Evolutionary conservation across 2,888 invertebrate species (phyloP), one percentile per base, ranked within the genome.

Genomic region (Synanthedon myopaeformis): DNA sequence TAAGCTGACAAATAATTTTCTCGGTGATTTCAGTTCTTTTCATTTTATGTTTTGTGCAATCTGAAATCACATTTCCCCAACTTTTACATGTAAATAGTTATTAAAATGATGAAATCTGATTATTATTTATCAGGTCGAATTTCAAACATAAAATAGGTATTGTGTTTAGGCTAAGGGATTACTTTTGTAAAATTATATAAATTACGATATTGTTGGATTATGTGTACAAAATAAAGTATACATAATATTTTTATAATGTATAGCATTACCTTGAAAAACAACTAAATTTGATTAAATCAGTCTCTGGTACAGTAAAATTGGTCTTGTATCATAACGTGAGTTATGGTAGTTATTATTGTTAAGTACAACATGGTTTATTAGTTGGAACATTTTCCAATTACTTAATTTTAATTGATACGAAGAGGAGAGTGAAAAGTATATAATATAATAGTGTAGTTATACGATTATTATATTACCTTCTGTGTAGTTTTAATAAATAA

Each of bases 341-440:
- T 35, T 67, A 51, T 23, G 5, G 71, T 77, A 81, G 79, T 65
- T 35, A 60, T 72, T 82, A 83, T 74, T 75, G 65, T 80, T 85
- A 86, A 86, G 86, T 84, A 86, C 86, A 86, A 86, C 84, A 78
- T 80, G 82, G 82, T 83, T 82, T 72, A 77, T 74, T 62, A 77
- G 78, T 73, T 71, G 70, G 76, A 74, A 73, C 71, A 75, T 42
- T 17, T 50, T 74, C 23, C 74, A 71, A 72, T 76, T 71, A 76
- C 81, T 75, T 71, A 70, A 67, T 76, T 80, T 75, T 74, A 75
- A 68, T 78, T 81, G 77, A 23, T 23, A 23, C 19, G 19, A 23
- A 23, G 23, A 23, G 23, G 5, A 35, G 35, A 35, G 10, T 35
- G 35, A 10, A 35, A 10, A 35, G 35, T 35, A 35, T 35, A 35